Evolutionary conservation across 2,888 invertebrate species (phyloP).

Genomic region (Leptothorax acervorum): DNA sequence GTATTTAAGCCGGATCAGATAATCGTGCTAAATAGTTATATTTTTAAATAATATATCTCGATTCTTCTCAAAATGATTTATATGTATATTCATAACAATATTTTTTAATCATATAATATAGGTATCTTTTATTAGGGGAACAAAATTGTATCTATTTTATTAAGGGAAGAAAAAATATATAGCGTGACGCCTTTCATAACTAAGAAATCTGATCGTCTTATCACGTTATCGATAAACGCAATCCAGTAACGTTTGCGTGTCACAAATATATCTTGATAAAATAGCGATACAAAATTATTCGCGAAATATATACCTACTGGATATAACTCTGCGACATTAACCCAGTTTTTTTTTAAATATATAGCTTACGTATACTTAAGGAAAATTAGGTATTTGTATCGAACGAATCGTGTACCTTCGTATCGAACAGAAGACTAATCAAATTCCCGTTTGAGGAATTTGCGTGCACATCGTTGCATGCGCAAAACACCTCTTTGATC

Average conservation of each 20-base stretch:
- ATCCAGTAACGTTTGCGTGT: slow-evolving; percentile 22
- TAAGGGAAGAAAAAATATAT: background rate
- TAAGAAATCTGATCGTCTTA: background rate
- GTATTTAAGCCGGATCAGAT: background rate
- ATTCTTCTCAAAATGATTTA: background rate
- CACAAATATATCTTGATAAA: background rate
- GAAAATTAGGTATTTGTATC: background rate
- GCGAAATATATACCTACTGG: background rate
- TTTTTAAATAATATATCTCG: background rate
- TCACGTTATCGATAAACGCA: slow-evolving; percentile 30
- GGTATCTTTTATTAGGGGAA: background rate
- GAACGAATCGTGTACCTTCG: background rate
- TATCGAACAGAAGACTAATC: background rate
- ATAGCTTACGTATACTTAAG: background rate
- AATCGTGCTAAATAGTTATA: slow-evolving; percentile 12
- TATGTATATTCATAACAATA: background rate
- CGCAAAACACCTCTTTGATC: slow-evolving; percentile 8
- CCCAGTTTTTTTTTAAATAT: slow-evolving; percentile 5
- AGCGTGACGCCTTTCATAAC: background rate
- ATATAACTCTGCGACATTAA: slow-evolving; percentile 26
- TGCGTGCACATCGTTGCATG: slow-evolving; percentile 23
- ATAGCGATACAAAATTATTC: background rate
- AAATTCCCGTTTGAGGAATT: slow-evolving; percentile 10
- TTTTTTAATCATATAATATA: background rate
- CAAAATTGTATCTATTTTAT: background rate